Conservation (phyloP, 2,888 invertebrate genomes). For the Sericinus montela region DNA sequence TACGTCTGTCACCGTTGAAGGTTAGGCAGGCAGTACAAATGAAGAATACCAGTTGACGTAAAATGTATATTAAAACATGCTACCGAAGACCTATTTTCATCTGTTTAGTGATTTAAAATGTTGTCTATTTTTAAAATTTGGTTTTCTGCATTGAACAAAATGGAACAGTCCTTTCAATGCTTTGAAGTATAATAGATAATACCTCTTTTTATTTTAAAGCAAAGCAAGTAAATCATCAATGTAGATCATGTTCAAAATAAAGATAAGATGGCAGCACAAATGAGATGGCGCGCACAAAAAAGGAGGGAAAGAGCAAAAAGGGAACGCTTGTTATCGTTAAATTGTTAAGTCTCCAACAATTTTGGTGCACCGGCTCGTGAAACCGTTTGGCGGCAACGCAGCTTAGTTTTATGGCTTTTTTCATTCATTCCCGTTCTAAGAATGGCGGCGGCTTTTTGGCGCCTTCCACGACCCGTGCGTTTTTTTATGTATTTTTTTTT, state of each 20-base stretch:
- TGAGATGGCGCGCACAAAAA: constrained; percentile 33
- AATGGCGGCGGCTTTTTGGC: constrained; percentile 70
- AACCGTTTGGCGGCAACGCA: constrained; percentile 61
- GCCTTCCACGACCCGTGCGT: constrained; percentile 51
- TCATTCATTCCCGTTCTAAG: constrained; percentile 67
- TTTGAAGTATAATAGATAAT: constrained; percentile 10
- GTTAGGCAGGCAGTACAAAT: too few species aligned
- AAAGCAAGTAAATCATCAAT: constrained; percentile 26
- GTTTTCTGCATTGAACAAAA: not conserved
- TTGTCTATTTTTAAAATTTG: not conserved
- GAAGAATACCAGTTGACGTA: too few species aligned
- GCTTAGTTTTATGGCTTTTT: constrained; percentile 62
- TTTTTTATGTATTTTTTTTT: constrained; percentile 40
- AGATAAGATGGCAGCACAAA: constrained; percentile 9
- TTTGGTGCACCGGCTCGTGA: constrained; percentile 68
- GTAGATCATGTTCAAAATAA: constrained; percentile 23
- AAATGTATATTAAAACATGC: too few species aligned
- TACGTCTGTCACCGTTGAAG: too few species aligned
- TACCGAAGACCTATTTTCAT: too few species aligned
- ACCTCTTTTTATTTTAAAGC: not conserved
- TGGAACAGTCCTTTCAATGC: not conserved
- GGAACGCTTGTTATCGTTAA: constrained; percentile 40
- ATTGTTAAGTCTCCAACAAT: constrained; percentile 56
- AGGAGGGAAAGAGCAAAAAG: constrained; percentile 21
- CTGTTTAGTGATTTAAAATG: not conserved